Conservation (phyloP, 2,888 invertebrate genomes). For the Euspilapteryx auroguttella region DNA sequence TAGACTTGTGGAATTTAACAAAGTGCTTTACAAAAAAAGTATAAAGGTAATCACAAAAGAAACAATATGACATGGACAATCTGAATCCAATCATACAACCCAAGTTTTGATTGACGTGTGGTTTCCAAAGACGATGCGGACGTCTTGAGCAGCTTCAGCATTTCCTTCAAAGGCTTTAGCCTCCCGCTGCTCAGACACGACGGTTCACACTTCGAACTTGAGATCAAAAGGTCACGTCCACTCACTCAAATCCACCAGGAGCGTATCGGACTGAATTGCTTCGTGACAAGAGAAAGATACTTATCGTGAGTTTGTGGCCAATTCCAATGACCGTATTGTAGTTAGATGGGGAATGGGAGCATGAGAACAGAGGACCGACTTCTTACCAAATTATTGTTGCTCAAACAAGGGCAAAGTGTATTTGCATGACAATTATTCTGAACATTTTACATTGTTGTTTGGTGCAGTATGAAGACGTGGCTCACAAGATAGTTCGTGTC, state of each 20-base stretch:
- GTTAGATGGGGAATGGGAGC: slow-evolving; percentile 48
- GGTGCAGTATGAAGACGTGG: no score
- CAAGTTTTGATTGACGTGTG: no score
- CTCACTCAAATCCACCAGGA: slow-evolving; percentile 53
- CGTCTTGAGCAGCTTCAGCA: no score
- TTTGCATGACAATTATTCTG: slow-evolving; percentile 32
- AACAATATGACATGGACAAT: no score
- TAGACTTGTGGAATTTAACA: no score
- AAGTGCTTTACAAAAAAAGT: no score
- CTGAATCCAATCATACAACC: no score
- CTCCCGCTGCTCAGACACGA: slow-evolving; percentile 49
- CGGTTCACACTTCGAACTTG: slow-evolving; percentile 48
- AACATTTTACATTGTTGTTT: neutral
- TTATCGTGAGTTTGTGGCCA: slow-evolving; percentile 59
- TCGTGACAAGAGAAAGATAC: slow-evolving; percentile 55
- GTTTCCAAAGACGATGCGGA: no score
- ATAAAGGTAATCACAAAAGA: no score
- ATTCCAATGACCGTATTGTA: slow-evolving; percentile 42
- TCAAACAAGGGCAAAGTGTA: slow-evolving; percentile 30
- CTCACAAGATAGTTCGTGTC: no score
- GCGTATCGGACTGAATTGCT: slow-evolving; percentile 48
- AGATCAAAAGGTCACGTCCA: slow-evolving; percentile 45
- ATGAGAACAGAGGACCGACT: slow-evolving; percentile 41
- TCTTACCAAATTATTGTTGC: slow-evolving; percentile 42
- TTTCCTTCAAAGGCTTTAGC: no score